Evolutionary conservation across 1,140 invertebrate genomes (phyloP).

Genomic region (Drosophila simulans): DNA sequence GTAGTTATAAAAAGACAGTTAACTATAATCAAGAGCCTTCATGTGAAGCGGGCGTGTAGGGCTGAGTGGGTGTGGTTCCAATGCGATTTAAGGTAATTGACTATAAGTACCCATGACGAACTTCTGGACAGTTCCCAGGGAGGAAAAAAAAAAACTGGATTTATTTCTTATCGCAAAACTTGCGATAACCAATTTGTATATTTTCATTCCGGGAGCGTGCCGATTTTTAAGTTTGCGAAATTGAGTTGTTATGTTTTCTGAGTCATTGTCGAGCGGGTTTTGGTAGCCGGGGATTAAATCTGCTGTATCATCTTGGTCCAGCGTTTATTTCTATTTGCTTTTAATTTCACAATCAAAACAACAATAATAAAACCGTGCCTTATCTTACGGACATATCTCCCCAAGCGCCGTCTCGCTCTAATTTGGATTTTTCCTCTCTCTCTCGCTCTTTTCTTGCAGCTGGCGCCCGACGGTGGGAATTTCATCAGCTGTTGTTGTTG

Average conservation of each 20-base stretch:
- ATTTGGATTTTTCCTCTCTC: conserved; percentile 3
- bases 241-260: conserved; percentile 19
- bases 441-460: conserved; percentile 25
- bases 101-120: conserved; percentile 6
- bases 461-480: conserved; percentile 31
- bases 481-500: conserved; percentile 44
- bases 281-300: conserved; percentile 7
- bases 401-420: conserved; percentile 1
- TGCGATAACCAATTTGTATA: conserved; percentile 21
- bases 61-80: conserved; percentile 12
- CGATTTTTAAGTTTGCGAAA: conserved; percentile 15
- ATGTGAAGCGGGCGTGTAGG: conserved; percentile 47
- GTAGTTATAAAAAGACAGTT: conserved; percentile 46
- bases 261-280: conserved; percentile 36
- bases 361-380: conserved; percentile 22
- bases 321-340: conserved; percentile 66
- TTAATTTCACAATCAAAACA: conserved; percentile 79
- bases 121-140: conserved; percentile 23
- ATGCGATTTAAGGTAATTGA: background rate
- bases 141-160: conserved; percentile 20
- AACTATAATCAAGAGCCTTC: conserved; percentile 20
- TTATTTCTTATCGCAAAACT: conserved; percentile 23
- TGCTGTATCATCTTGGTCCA: conserved; percentile 60
- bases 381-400: conserved; percentile 36
- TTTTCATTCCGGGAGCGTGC: conserved; percentile 38